Conservation (phyloP, 2,113 vertebrate species). For the Actenoides lindsayi region DNA sequence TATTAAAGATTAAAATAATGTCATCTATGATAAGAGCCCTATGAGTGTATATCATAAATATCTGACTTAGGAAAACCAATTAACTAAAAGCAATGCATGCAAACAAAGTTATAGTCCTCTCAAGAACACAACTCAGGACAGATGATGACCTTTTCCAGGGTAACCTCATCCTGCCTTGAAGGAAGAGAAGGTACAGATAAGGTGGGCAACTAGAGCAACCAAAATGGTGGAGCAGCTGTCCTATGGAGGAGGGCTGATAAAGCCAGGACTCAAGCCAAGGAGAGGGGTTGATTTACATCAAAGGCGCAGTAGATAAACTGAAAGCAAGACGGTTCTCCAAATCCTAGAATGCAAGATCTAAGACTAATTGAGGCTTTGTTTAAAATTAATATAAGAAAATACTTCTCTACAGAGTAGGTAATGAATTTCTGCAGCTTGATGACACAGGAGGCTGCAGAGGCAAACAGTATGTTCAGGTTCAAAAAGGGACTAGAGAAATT, state of each 20-base stretch:
- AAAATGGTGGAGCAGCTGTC: background rate
- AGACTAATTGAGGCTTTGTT: background rate
- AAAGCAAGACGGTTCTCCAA: background rate
- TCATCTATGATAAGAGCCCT: background rate
- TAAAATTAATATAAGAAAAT: background rate
- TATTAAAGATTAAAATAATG: background rate
- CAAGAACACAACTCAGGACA: background rate
- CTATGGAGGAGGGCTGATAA: background rate
- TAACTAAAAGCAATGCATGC: background rate
- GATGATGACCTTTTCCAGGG: background rate
- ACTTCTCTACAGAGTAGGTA: background rate
- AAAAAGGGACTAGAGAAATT: background rate
- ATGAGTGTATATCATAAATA: background rate
- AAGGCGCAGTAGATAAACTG: background rate
- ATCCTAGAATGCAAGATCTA: background rate
- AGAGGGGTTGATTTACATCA: background rate
- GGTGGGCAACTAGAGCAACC: background rate
- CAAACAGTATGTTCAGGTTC: background rate
- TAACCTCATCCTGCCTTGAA: background rate
- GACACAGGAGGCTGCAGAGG: background rate
- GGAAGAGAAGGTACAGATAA: background rate
- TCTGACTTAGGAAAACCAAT: background rate
- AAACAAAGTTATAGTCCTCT: background rate
- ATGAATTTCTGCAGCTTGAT: background rate
- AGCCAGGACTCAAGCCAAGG: background rate